Percentiles rank a stretch among this genome's conserved stretches.
These are phyloP conservation scores for Crax fasciolata DNA, from an alignment of 2,797 vertebrate species.

Conservation along the genomic window DNA sequence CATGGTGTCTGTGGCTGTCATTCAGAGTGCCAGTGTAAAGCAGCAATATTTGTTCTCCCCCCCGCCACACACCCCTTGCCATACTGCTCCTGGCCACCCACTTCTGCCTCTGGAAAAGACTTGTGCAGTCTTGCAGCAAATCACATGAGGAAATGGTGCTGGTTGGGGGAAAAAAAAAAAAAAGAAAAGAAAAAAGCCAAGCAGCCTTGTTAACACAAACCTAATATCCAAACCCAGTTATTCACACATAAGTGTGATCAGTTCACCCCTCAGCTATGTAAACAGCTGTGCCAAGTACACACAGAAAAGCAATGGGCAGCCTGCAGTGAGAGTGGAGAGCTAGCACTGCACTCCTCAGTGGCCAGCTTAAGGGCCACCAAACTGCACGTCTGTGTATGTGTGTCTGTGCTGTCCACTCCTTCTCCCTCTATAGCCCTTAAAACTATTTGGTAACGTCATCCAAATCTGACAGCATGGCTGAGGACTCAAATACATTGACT, in stretches of 20 bases:
- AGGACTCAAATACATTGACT: not conserved
- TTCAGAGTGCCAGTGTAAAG: not conserved
- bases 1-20: not conserved
- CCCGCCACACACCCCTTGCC: not conserved
- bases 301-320: not conserved
- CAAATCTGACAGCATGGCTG: not conserved
- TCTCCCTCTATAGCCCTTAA: not conserved
- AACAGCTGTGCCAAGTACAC: not conserved
- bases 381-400: rapidly evolving
- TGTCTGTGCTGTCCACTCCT: not conserved
- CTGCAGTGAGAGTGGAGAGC: not conserved
- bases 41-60: not conserved
- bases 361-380: not conserved
- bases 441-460: not conserved
- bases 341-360: not conserved
- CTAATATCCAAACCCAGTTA: not conserved
- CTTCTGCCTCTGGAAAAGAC: conserved; percentile 1
- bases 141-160: not conserved
- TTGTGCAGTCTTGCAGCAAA: not conserved
- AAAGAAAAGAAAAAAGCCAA: not conserved
- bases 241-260: not conserved
- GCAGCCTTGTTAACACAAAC: not conserved
- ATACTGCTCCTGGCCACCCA: not conserved
- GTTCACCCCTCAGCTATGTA: not conserved
- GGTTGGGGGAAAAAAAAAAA: not conserved